A percentile compares a stretch with the other conserved stretches of the same genome.
These are phyloP conservation scores for Pontoporia blainvillei DNA, from an alignment of 2,113 vertebrate genomes.

Conservation along the genomic window DNA sequence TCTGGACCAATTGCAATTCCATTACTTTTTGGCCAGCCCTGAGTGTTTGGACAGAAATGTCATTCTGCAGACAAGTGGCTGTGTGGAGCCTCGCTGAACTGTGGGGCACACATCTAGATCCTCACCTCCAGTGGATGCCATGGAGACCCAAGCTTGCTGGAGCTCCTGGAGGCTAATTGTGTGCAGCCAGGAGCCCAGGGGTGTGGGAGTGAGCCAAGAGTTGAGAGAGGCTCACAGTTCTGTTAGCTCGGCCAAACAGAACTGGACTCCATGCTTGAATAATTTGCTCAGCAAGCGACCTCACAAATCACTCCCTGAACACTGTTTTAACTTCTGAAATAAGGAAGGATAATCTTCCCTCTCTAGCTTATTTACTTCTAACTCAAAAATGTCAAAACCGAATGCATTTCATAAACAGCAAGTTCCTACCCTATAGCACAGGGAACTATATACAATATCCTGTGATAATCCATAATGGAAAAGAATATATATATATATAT, in stretches of 20 bases:
- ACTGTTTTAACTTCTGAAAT: background rate
- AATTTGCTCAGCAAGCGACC: background rate
- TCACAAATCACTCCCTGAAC: background rate
- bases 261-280: background rate
- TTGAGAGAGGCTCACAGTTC: background rate
- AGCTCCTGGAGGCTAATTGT: background rate
- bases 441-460: background rate
- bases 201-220: background rate
- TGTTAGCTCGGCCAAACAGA: background rate
- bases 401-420: background rate
- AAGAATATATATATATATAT: background rate
- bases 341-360: background rate
- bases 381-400: conserved; percentile 3
- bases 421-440: background rate
- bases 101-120: no score
- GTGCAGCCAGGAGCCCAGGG: background rate
- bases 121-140: background rate
- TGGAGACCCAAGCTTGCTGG: background rate
- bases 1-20: background rate
- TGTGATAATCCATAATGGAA: background rate
- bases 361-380: background rate
- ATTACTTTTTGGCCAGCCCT: background rate
- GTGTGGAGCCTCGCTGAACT: accelerated
- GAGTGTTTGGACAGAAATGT: background rate
- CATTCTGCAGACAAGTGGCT: background rate